Base-by-base conservation (phyloP, 1,140 invertebrate species). In the Pseudomyrmex gracilis region DNA sequence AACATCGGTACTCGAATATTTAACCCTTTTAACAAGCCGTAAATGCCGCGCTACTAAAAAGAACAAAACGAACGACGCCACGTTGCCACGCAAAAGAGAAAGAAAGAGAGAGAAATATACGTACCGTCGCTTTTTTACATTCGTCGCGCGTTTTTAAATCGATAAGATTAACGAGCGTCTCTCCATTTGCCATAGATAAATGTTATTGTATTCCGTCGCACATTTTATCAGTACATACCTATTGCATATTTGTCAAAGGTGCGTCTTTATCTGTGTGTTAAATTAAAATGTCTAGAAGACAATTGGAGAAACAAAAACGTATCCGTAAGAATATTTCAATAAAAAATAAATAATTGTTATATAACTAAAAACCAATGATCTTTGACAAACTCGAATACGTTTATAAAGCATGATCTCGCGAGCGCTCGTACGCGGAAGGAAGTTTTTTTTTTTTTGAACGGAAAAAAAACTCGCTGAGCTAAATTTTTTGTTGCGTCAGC, bases 1-100 rank as follows among this genome's bases (percentile, higher is more conserved):
- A 22, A 17, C 64, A 58, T 78, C 53, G 60, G 73, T 78, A 78
- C 76, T 58, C 70, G 76, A 78, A 78, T 78, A 78, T 70, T 68
- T 78, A 78, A 78, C 51, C 64, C 64, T 70, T 78, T 78, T 78
- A 78, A 78, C 76, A 64, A 78, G 76, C 20, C 51, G 17, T 22
- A 17, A 55, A 17, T n/a, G 34, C 51, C 60, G 34, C 34, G 20
- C 53, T 43, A 57, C 22, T 78, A 78, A 78, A 34, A 78, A 70
- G 7, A 34, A 7, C 5, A 34, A 34, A 34, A 34, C 64, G 24
- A 78, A 78, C 15, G 51, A 43, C 13, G 15, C 15, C 34, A 43
- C 13, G 15, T 45, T 47, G 76, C 76, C 64, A 55, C 63, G 61
- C 13, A n/a, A n/a, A n/a, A n/a, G n/a, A n/a, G n/a, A n/a, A n/a